Evolutionary conservation across 2,113 vertebrate genomes (phyloP).

Genomic region (Balaeniceps rex): DNA sequence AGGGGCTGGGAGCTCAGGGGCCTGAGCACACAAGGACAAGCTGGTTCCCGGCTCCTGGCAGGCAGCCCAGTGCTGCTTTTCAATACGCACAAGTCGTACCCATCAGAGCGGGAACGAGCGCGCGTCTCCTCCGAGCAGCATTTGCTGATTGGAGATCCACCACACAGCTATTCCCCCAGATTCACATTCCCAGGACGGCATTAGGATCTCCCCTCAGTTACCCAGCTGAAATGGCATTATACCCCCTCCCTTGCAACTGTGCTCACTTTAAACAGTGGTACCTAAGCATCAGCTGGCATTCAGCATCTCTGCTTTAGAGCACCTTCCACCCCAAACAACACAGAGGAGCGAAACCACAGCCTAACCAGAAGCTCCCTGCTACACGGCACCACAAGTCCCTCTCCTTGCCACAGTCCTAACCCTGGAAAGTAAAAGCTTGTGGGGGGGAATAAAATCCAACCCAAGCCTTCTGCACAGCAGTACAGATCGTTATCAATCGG

Average conservation of each 20-base stretch:
- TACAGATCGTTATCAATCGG: neutral
- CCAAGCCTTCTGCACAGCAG: neutral
- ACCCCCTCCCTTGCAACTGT: neutral
- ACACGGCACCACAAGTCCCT: neutral
- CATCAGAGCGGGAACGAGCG: rapidly evolving
- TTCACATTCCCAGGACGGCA: neutral
- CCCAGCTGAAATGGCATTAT: neutral
- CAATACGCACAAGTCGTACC: neutral
- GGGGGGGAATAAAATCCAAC: neutral
- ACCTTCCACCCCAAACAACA: neutral
- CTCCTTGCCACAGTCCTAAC: neutral
- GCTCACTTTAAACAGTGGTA: neutral
- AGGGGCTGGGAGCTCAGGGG: neutral
- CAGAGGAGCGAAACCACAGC: neutral
- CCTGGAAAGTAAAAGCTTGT: neutral
- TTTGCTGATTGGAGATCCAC: neutral
- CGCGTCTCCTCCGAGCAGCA: rapidly evolving
- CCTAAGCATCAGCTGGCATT: neutral
- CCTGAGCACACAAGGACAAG: neutral
- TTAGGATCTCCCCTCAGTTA: neutral
- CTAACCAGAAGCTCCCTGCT: neutral
- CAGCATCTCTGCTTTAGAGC: neutral
- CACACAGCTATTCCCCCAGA: neutral
- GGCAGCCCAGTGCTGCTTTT: neutral
- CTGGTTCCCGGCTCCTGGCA: neutral